A percentile compares a stretch with the other conserved stretches of the same genome.
Conservation (phyloP, 2,113 vertebrate species). For the Elanoides forficatus region DNA sequence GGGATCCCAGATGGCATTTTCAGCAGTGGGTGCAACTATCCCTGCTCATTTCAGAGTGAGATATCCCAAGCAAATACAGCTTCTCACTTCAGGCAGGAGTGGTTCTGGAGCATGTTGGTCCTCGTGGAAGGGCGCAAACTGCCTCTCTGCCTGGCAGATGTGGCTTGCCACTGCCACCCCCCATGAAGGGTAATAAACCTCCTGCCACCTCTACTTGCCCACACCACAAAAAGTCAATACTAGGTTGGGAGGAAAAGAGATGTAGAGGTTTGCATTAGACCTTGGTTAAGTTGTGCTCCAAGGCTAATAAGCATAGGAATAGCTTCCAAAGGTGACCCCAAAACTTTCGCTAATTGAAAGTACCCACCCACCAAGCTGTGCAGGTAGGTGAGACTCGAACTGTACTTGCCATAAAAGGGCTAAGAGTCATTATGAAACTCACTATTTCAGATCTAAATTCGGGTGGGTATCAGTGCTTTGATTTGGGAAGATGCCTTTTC, state of each 20-base stretch:
- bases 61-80: neutral
- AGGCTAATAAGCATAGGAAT: neutral
- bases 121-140: accelerated
- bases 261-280: neutral
- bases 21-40: neutral
- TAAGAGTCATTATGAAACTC: neutral
- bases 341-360: neutral
- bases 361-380: neutral
- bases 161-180: neutral
- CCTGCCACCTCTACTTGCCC: neutral
- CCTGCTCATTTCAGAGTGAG: neutral
- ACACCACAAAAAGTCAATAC: neutral
- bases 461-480: accelerated
- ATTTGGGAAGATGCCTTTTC: neutral
- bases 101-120: neutral
- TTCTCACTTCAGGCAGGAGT: neutral
- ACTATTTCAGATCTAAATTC: neutral
- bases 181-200: neutral
- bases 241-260: no score
- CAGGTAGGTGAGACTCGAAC: accelerated
- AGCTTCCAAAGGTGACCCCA: neutral
- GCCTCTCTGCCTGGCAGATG: neutral
- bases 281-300: accelerated
- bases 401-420: neutral
- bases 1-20: neutral